phyloP scores from a whole-genome alignment of 2,888 invertebrate species.

The Tetragonula carbonaria region DNA sequence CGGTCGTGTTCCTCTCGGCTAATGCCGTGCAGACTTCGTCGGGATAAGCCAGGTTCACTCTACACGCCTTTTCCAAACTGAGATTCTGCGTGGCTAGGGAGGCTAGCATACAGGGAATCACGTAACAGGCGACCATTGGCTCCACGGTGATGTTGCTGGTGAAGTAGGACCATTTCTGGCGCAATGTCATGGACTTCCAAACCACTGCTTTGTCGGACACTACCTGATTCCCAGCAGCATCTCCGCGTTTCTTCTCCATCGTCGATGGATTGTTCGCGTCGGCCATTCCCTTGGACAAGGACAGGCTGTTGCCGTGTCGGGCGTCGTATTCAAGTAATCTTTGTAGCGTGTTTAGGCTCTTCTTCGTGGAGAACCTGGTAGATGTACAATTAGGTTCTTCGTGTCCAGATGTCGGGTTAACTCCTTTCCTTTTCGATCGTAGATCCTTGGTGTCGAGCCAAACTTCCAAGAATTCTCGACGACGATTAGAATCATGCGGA shows the following conservation, averaged over 20 bases:
- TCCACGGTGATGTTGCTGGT: conserved; percentile 90
- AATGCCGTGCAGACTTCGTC: conserved; percentile 91
- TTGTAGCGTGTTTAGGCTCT: not conserved
- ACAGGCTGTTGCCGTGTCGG: not conserved
- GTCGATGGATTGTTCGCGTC: conserved; percentile 17
- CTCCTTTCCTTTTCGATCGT: not conserved
- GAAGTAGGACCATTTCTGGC: conserved; percentile 86
- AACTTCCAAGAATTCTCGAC: not conserved
- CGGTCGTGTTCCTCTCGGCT: conserved; percentile 89
- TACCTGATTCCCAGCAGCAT: conserved; percentile 21
- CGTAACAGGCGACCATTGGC: conserved; percentile 90
- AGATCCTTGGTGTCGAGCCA: not conserved
- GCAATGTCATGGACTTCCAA: conserved; percentile 85
- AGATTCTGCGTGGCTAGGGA: conserved; percentile 93
- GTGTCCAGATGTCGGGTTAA: not conserved
- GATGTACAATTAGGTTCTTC: not conserved
- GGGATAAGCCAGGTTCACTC: conserved; percentile 91
- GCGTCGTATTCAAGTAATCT: not conserved
- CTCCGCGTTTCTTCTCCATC: conserved; percentile 56
- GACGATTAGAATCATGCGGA: conserved; percentile 10
- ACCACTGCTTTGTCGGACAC: conserved; percentile 65
- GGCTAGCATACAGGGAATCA: conserved; percentile 87
- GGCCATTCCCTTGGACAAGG: conserved; percentile 36
- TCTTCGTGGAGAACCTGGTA: not conserved
- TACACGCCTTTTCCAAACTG: conserved; percentile 93